Evolutionary conservation across 2,113 vertebrate genomes (phyloP), one percentile per base, ranked within the genome.

Genomic region (Stegastes partitus): DNA sequence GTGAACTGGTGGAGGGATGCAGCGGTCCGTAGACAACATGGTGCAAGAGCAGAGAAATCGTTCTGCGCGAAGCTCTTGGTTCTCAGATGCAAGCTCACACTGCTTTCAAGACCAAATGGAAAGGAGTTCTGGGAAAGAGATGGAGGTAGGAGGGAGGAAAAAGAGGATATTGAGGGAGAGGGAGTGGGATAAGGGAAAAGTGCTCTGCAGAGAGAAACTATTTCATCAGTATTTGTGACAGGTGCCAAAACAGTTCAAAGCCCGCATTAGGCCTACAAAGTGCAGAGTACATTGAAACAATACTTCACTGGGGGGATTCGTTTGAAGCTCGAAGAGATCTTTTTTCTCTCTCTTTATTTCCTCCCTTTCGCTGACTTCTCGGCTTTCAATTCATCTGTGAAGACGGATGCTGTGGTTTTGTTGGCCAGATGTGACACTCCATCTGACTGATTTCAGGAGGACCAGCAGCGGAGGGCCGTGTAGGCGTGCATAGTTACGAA

Each of bases 211-310:
- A 44, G 68, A 79, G 59, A 82, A 85, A 88, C 49, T 70, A 83
- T 87, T 85, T 85, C 75, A 82, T 88, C 81, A 80, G 70, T 56
- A 71, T 77, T 87, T 78, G 72, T 89, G 91, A 88, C 89, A 87
- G 88, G 82, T 89, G 88, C 84, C 87, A 92, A 92, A 91, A 83
- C 66, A 71, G 83, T 85, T 88, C 83, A 90, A 90, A 88, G 83
- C 61, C 23, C 2, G 63, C 62, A 85, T 91, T 81, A 71, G 51
- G 49, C 77, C 68, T 84, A 84, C 81, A 87, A 86, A 89, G 75
- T 77, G 77, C 73, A 85, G 81, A 86, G 79, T 76, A 73, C 84
- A 86, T 9, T 71, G 59, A 87, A 84, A 89, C 86, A 81, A 87
- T 91, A 91, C 85, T 86, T 86, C 82, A 91, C 78, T 4, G 1